Evolutionary conservation across 1,140 invertebrate genomes (phyloP).

Genomic region (Agrypnia vestita): DNA sequence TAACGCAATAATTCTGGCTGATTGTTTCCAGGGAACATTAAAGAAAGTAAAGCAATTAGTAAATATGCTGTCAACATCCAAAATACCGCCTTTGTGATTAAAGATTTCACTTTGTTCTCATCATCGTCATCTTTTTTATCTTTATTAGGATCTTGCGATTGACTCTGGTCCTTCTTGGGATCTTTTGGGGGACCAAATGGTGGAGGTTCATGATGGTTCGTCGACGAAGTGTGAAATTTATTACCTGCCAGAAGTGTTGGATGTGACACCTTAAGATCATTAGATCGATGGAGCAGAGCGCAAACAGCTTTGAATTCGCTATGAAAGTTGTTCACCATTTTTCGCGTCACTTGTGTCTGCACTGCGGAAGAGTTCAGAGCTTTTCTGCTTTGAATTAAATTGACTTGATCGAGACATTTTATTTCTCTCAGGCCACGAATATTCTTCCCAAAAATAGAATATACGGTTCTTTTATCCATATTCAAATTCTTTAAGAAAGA

Average conservation of each 20-base stretch:
- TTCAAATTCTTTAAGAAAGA: constrained; percentile 35
- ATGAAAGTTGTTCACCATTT: constrained; percentile 44
- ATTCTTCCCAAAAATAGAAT: constrained; percentile 30
- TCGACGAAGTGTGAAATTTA: constrained; percentile 51
- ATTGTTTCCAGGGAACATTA: constrained; percentile 81
- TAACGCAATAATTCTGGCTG: constrained; percentile 82
- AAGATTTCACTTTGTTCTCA: constrained; percentile 78
- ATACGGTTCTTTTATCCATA: constrained; percentile 32
- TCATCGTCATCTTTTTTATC: constrained; percentile 72
- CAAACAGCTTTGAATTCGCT: constrained; percentile 52
- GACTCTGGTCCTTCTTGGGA: constrained; percentile 11
- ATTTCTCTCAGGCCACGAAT: constrained; percentile 8
- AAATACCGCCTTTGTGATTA: constrained; percentile 81
- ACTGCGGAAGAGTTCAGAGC: not conserved
- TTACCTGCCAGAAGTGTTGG: constrained; percentile 1
- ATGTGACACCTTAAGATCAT: not conserved
- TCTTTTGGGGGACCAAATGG: constrained; percentile 56
- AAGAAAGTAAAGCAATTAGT: constrained; percentile 79
- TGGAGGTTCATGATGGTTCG: constrained; percentile 45
- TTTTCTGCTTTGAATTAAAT: not conserved
- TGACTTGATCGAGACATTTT: not conserved
- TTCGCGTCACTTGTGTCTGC: constrained; percentile 20
- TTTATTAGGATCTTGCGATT: constrained; percentile 31
- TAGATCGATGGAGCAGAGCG: constrained; percentile 48
- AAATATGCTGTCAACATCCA: constrained; percentile 85